Percentiles rank a stretch among this genome's conserved stretches.
Conservation (phyloP, 2,113 vertebrate genomes). For the Tricholaema leucomelas region DNA sequence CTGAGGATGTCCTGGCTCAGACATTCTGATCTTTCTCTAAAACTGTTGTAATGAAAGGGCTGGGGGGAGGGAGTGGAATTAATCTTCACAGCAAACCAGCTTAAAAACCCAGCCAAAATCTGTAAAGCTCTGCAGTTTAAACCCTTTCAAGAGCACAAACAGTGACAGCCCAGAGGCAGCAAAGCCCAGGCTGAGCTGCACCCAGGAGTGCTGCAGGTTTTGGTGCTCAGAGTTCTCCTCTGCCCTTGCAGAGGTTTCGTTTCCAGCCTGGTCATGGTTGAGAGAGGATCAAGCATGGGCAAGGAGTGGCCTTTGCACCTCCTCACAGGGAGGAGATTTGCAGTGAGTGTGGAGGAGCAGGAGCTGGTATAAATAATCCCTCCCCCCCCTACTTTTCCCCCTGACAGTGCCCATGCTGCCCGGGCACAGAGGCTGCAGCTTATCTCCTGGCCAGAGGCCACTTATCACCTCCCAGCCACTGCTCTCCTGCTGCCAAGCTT, state of each 20-base stretch:
- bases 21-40: background rate
- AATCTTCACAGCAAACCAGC: slow-evolving; percentile 23
- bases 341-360: background rate
- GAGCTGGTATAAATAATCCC: slow-evolving; percentile 38
- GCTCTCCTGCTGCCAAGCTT: background rate
- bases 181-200: background rate
- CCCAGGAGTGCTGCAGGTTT: accelerated
- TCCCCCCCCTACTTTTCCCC: background rate
- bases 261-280: background rate
- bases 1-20: background rate
- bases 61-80: background rate
- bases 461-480: background rate
- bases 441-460: slow-evolving; percentile 43
- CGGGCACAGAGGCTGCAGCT: background rate
- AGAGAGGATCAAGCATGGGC: background rate
- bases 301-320: background rate
- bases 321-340: background rate
- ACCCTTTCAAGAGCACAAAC: background rate
- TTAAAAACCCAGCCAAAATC: slow-evolving; percentile 12
- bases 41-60: background rate
- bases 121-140: slow-evolving; percentile 33
- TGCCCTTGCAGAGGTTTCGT: background rate
- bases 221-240: background rate
- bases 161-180: background rate
- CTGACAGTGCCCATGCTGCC: background rate